phyloP scores from a whole-genome alignment of 2,888 invertebrate genomes.

The Eurytoma adleriae region DNA sequence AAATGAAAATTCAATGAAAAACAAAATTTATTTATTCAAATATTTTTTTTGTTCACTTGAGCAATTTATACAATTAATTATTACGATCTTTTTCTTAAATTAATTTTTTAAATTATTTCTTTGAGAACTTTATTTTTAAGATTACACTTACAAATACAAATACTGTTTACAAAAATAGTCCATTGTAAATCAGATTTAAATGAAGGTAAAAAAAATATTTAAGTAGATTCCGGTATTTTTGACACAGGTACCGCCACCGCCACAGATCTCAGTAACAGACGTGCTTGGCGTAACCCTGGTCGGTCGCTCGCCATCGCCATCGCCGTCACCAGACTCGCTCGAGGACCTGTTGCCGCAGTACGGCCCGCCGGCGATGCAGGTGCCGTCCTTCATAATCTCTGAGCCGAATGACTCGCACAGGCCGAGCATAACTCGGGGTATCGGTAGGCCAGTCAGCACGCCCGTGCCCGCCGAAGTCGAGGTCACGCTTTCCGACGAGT shows the following conservation, averaged over 20 bases:
- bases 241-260: conserved; percentile 81
- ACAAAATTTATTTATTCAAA: too few species aligned
- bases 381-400: conserved; percentile 82
- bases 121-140: too few species aligned
- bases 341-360: conserved; percentile 72
- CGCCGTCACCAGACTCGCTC: conserved; percentile 73
- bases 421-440: conserved; percentile 89
- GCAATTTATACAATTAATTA: too few species aligned
- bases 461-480: conserved; percentile 78
- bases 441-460: conserved; percentile 78
- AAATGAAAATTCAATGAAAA: too few species aligned
- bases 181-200: too few species aligned
- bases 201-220: conserved; percentile 22
- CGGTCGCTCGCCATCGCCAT: conserved; percentile 84
- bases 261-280: conserved; percentile 95
- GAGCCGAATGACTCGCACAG: conserved; percentile 85
- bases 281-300: conserved; percentile 90
- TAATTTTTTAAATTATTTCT: too few species aligned
- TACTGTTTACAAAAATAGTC: too few species aligned
- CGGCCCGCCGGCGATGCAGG: conserved; percentile 60
- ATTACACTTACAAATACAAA: too few species aligned
- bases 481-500: conserved; percentile 87
- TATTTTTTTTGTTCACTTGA: too few species aligned
- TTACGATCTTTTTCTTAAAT: too few species aligned
- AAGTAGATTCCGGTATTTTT: conserved; percentile 55